These are phyloP conservation scores for Indicator maculatus DNA, from an alignment of 2,113 vertebrate genomes.

Conservation along the genomic window DNA sequence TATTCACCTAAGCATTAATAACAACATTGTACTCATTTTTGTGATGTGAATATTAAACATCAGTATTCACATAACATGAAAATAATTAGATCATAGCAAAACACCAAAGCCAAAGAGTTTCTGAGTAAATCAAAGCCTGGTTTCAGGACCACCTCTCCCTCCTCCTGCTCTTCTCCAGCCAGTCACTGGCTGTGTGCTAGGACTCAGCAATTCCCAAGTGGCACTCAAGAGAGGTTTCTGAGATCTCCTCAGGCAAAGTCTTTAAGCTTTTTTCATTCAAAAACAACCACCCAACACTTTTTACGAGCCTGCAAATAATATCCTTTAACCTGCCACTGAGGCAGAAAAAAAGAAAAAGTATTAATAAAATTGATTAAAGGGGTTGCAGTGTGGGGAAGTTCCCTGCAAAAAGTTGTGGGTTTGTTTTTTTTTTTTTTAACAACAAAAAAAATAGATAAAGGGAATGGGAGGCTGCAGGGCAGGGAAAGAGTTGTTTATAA, in stretches of 20 bases:
- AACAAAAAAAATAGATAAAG: too few species aligned
- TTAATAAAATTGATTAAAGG: not conserved
- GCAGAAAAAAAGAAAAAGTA: not conserved
- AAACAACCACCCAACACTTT: not conserved
- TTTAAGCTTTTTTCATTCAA: not conserved
- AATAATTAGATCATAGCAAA: not conserved
- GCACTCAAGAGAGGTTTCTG: not conserved
- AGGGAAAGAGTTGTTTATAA: conserved; percentile 46
- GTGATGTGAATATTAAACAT: too few species aligned
- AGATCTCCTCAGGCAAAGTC: not conserved
- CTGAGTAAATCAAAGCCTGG: not conserved
- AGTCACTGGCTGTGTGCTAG: not conserved
- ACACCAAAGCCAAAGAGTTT: not conserved
- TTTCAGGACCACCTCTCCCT: not conserved
- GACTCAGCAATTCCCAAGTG: not conserved
- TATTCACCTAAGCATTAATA: too few species aligned
- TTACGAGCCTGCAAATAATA: not conserved
- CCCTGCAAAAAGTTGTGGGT: not conserved
- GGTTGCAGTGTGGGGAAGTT: accelerated
- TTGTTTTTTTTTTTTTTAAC: too few species aligned
- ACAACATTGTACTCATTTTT: too few species aligned
- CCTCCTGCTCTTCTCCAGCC: not conserved
- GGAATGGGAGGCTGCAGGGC: not conserved
- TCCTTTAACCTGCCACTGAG: not conserved
- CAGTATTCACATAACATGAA: not conserved